phyloP scores from a whole-genome alignment of 2,113 vertebrate species.

The Trogon surrucura region DNA sequence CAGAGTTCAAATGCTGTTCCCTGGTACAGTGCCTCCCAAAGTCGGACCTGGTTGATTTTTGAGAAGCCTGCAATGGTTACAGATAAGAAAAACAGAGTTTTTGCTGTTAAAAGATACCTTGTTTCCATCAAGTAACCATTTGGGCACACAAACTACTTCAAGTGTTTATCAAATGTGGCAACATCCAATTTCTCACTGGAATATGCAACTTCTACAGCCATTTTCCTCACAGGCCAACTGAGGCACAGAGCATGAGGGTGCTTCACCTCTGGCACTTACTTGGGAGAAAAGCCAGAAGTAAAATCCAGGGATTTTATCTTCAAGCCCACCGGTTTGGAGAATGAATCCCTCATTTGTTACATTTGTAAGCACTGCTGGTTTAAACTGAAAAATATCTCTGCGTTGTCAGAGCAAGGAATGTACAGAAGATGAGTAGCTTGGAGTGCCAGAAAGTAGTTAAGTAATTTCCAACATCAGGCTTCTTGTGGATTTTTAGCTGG shows the following conservation, averaged over 20 bases:
- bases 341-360: neutral
- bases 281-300: neutral
- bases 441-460: constrained; percentile 25
- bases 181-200: neutral
- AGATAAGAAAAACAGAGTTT: neutral
- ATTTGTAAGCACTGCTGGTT: neutral
- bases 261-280: neutral
- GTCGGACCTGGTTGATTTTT: neutral
- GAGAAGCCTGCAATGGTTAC: neutral
- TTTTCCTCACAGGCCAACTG: neutral
- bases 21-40: neutral
- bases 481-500: constrained; percentile 38
- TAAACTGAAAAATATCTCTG: constrained; percentile 21
- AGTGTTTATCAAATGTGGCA: neutral
- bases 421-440: constrained; percentile 21
- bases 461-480: neutral
- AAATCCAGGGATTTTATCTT: neutral
- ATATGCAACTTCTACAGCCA: neutral
- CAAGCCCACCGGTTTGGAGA: neutral
- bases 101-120: neutral
- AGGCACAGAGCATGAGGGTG: neutral
- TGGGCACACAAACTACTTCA: neutral
- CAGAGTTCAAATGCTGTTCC: neutral
- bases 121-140: neutral
- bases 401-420: constrained; percentile 12